Evolutionary conservation across 2,888 invertebrate genomes (phyloP).

Genomic region (Criorhina ranunculi): DNA sequence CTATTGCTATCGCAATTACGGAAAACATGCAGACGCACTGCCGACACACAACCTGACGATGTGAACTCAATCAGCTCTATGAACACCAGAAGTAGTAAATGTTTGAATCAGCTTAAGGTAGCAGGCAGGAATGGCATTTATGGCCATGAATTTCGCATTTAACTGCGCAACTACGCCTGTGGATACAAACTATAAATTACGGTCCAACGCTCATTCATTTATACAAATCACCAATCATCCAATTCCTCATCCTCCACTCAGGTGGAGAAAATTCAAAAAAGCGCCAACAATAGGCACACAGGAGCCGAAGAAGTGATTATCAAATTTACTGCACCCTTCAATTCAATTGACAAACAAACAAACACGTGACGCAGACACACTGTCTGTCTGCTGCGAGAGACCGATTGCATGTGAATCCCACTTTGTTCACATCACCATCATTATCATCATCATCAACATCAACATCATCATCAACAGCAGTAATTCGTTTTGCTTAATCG

Average conservation of each 20-base stretch:
- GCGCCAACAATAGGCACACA: conserved; percentile 9
- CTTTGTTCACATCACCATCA: conserved; percentile 9
- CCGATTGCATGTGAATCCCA: conserved; percentile 18
- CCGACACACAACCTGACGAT: no score
- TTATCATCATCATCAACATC: conserved; percentile 12
- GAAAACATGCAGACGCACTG: no score
- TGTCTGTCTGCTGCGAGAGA: conserved; percentile 4
- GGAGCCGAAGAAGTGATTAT: conserved; percentile 27
- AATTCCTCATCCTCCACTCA: conserved; percentile 10
- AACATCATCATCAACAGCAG: conserved; percentile 6
- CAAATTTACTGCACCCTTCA: conserved; percentile 38
- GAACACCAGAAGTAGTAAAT: not conserved
- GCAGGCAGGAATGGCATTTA: not conserved
- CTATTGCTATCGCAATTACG: no score
- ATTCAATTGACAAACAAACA: conserved; percentile 20
- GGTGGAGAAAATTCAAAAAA: conserved; percentile 18
- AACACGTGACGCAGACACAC: conserved; percentile 36
- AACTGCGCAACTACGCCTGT: not conserved
- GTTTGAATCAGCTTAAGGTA: not conserved
- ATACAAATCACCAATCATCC: conserved; percentile 15
- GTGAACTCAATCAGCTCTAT: no score
- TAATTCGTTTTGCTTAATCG: conserved; percentile 13
- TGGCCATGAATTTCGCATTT: not conserved
- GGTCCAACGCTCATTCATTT: not conserved
- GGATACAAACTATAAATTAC: not conserved